Evolutionary conservation across 2,113 vertebrate species (phyloP).

Genomic region (Odocoileus virginianus): DNA sequence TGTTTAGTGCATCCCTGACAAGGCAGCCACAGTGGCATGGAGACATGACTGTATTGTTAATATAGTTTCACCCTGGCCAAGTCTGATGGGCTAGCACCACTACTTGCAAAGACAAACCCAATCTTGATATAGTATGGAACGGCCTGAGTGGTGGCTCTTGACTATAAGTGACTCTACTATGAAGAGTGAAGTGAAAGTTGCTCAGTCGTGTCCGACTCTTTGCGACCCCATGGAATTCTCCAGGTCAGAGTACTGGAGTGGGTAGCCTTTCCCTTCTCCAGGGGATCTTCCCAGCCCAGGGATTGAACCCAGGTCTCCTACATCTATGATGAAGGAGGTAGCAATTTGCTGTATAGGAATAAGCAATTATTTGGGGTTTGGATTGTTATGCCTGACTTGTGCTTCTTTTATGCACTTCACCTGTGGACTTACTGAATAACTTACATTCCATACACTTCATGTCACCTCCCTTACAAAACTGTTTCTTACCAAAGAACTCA

Average conservation of each 20-base stretch:
- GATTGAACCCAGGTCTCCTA: not conserved
- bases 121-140: not conserved
- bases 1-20: not conserved
- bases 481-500: not conserved
- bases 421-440: not conserved
- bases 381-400: not conserved
- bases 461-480: not conserved
- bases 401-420: not conserved
- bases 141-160: not conserved
- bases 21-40: not conserved
- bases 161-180: not conserved
- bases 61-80: not conserved
- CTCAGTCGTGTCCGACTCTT: not conserved
- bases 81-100: not conserved
- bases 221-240: not conserved
- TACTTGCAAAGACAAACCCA: not conserved
- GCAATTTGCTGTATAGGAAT: not conserved
- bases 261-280: not conserved
- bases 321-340: not conserved
- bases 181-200: not conserved
- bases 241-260: not conserved
- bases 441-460: not conserved
- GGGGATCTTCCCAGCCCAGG: not conserved
- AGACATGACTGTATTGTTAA: not conserved
- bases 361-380: not conserved